These are phyloP conservation scores for roundworm (Caenorhabditis elegans) DNA, from an alignment of 1,140 invertebrate genomes.

Conservation along the genomic window WBcel235 BX284605.5:8119001-8119500, in stretches of 20 bases:
- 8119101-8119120: too few relatives aligned
- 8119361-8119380: background rate
- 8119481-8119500: background rate
- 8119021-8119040: background rate
- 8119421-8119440: background rate
- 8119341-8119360: too few relatives aligned
- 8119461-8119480: background rate
- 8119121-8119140: background rate
- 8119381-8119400: background rate
- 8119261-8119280: too few relatives aligned
- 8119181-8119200: background rate
- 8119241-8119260: too few relatives aligned
- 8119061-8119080: background rate
- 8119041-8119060: background rate
- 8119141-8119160: background rate
- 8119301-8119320: too few relatives aligned
- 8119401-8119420: background rate
- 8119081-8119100: background rate
- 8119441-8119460: background rate
- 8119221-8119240: too few relatives aligned
- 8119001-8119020: background rate
- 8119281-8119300: too few relatives aligned
- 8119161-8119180: background rate
- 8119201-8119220: too few relatives aligned
- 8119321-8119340: too few relatives aligned